Base-by-base conservation (phyloP, 2,888 invertebrate species). In the Habrosyne pyritoides region DNA sequence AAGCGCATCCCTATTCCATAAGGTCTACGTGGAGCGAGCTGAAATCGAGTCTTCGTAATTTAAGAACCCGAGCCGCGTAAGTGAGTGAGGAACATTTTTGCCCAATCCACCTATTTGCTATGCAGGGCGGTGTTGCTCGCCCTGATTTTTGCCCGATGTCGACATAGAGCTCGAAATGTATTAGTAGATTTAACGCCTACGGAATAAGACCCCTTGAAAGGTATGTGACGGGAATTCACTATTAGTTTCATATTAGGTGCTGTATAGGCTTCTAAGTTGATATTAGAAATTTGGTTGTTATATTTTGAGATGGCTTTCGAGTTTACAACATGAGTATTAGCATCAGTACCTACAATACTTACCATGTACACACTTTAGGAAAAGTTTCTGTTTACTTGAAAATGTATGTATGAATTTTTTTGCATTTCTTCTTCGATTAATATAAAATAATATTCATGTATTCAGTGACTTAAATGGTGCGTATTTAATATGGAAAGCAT, bases 131-230 rank as follows among this genome's bases (percentile, higher is more conserved):
- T 81, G 72, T 75, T 60, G 69, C 62, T 66, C 70, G 83, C 81
- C 83, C 87, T 90, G 91, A 92, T 93, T 93, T 92, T 91, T 89
- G 85, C 79, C 77, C 83, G 81, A 83, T 82, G 89, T 87, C 89
- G 87, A 82, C 91, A 84, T 79, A 74, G 78, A 77, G 77, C 78
- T 79, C 78, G 83, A 89, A 90, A 91, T 90, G 87, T 91, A 90
- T 90, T 91, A 90, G 89, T 84, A 74, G 84, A 80, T 86, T 89
- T 88, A 86, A 85, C 86, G 84, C 83, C 82, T 80, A 80, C 84
- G 73, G 81, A 87, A 86, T 87, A 83, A 79, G 75, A 79, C 77
- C 81, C 74, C 75, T 68, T 73, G 78, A 83, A 75, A 73, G 71
- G 64, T 77, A 69, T 87, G 87, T 84, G 88, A 81, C 69, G 68